phyloP scores from a whole-genome alignment of 2,797 vertebrate genomes.

The Neosalanx taihuensis region DNA sequence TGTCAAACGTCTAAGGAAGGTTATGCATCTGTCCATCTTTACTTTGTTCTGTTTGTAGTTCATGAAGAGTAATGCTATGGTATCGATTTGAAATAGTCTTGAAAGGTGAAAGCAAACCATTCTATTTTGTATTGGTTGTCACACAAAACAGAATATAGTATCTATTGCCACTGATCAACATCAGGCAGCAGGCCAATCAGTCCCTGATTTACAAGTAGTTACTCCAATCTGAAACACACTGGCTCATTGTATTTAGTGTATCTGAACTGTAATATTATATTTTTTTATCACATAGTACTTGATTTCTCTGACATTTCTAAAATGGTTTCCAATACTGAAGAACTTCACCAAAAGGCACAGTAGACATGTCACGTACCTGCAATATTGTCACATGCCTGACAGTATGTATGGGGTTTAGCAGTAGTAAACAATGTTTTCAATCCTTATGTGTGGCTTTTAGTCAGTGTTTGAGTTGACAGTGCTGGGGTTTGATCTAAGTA shows the following conservation, averaged over 20 bases:
- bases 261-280: too few species aligned
- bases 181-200: too few species aligned
- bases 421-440: conserved; percentile 62
- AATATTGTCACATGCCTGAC: background rate
- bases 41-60: background rate
- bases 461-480: conserved; percentile 58
- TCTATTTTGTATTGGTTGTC: background rate
- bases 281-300: too few species aligned
- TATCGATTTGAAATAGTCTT: conserved; percentile 5
- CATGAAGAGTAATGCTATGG: background rate
- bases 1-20: conserved; percentile 29
- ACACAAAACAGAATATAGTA: conserved; percentile 7
- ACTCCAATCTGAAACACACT: too few species aligned
- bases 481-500: conserved; percentile 48
- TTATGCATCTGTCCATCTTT: conserved; percentile 11
- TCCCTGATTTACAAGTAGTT: too few species aligned
- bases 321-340: too few species aligned
- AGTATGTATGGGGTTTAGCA: conserved; percentile 57
- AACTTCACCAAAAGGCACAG: too few species aligned
- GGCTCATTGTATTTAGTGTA: too few species aligned
- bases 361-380: background rate
- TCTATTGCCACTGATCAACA: background rate
- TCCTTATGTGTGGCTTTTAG: conserved; percentile 48
- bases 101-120: conserved; percentile 1
- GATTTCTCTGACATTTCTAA: too few species aligned